Base-by-base conservation (phyloP, 2,113 vertebrate genomes). In the Melanostigma gelatinosum region DNA sequence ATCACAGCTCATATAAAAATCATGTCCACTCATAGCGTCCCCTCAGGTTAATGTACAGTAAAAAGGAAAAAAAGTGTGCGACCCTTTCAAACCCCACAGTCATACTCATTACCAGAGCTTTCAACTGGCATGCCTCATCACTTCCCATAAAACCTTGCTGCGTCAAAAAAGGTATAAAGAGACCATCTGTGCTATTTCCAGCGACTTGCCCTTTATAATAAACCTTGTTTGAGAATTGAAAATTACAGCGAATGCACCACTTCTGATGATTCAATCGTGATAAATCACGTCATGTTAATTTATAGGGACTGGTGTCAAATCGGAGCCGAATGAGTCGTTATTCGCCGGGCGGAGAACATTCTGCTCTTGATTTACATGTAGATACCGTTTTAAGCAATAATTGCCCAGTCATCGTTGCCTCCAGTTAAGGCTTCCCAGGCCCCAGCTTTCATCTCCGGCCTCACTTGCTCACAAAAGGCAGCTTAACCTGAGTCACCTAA, bases 401-500 rank as follows among this genome's bases (percentile, higher is more conserved):
- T 76, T 75, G 74, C 74, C 68, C 46, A 46, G 78, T 85, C 77
- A 32, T 24, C 22, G 36, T 29, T 66, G 52, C 75, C 79, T 68
- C 38, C 48, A 22, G 77, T 74, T 67, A 15, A 66, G 58, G 57
- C 57, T 75, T 85, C 84, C 64, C 68, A 63, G 80, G 55, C 81
- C 87, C 71, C 82, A 60, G 18, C 71, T 38, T 62, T 83, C 18
- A 66, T 85, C 83, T 86, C 65, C 2, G 34, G 73, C 65, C 69
- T 78, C 24, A 18, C 63, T 72, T 18, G 44, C 67, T 83, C 46
- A 18, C 81, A 77, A 10, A 50, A 72, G 34, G 34, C 69, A 7
- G 58, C 68, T 79, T 67, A 82, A 82, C 32, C 72, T 36, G 82
- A 79, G 82, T 84, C 54, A 58, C 36, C 80, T 92, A 93, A 94